Conservation (phyloP, 2,113 vertebrate genomes). For the Erinaceus europaeus region DNA sequence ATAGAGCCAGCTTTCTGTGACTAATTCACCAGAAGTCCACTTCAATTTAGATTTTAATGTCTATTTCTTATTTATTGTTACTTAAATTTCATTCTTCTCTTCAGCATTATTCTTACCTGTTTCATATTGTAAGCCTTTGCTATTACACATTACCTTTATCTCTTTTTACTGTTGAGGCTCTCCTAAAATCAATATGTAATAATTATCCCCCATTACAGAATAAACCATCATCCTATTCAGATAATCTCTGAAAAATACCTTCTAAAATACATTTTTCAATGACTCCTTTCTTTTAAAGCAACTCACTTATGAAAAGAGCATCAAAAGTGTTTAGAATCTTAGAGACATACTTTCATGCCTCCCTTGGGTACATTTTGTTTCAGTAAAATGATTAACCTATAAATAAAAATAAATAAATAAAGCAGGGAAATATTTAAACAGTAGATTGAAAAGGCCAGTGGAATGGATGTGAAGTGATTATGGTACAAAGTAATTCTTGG, state of each 20-base stretch:
- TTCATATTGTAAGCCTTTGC: neutral
- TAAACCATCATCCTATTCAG: neutral
- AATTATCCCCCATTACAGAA: neutral
- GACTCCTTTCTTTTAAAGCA: neutral
- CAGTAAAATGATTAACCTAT: constrained; percentile 2
- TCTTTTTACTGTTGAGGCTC: neutral
- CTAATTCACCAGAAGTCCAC: too few relatives aligned
- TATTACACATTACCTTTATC: neutral
- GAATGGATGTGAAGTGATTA: neutral
- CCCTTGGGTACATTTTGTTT: neutral
- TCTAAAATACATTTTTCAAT: neutral
- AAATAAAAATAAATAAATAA: constrained; percentile 29
- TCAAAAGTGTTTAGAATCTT: neutral
- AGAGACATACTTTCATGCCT: neutral
- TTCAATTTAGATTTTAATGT: neutral
- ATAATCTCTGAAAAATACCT: constrained; percentile 14
- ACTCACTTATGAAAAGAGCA: neutral
- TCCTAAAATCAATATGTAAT: neutral
- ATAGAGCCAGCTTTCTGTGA: too few relatives aligned
- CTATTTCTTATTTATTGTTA: neutral
- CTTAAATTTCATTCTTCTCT: neutral
- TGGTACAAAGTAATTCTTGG: neutral
- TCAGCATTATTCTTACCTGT: neutral
- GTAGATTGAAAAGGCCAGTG: neutral
- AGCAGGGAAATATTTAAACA: constrained; percentile 3